A percentile compares a stretch with the other conserved stretches of the same genome.
Evolutionary conservation across 2,888 invertebrate species (phyloP).

Genomic region (Trichogramma evanescens): DNA sequence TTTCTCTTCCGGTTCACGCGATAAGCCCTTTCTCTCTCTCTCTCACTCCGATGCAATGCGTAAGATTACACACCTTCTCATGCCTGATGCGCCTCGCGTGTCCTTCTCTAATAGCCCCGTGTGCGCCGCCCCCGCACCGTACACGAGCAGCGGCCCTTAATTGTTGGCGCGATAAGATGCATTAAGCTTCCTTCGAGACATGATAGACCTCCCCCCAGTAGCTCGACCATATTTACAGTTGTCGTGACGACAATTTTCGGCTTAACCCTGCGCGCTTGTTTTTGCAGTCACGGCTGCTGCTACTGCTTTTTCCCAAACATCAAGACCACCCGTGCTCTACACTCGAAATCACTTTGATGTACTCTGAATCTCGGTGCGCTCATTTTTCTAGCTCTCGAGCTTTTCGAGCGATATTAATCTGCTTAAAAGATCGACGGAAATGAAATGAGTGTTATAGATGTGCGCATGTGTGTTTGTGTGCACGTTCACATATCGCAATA

Average conservation of each 20-base stretch:
- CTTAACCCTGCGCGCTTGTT: slow-evolving; percentile 11
- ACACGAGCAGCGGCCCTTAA: too few relatives aligned
- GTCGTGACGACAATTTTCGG: slow-evolving; percentile 18
- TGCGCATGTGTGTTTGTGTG: too few relatives aligned
- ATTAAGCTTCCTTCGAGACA: too few relatives aligned
- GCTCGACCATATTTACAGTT: too few relatives aligned
- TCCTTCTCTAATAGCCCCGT: too few relatives aligned
- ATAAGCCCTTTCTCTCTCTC: slow-evolving; percentile 16
- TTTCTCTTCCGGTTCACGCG: slow-evolving; percentile 30
- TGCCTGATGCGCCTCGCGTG: slow-evolving; percentile 24
- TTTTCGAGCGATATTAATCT: slow-evolving; percentile 5
- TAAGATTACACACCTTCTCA: slow-evolving; percentile 32
- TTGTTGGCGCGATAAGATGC: too few relatives aligned
- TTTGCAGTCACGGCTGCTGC: not conserved
- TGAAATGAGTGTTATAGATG: too few relatives aligned
- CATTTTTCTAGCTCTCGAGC: not conserved
- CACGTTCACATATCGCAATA: too few relatives aligned
- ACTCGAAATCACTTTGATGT: too few relatives aligned
- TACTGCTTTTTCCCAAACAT: slow-evolving; percentile 6
- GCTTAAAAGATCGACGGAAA: not conserved
- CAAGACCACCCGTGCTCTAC: too few relatives aligned
- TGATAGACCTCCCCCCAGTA: too few relatives aligned
- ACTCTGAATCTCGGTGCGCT: slow-evolving; percentile 3
- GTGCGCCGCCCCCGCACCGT: too few relatives aligned
- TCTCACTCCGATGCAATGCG: slow-evolving; percentile 25